These are phyloP conservation scores for Aptenodytes patagonicus DNA, from an alignment of 2,113 vertebrate genomes.

Conservation along the genomic window DNA sequence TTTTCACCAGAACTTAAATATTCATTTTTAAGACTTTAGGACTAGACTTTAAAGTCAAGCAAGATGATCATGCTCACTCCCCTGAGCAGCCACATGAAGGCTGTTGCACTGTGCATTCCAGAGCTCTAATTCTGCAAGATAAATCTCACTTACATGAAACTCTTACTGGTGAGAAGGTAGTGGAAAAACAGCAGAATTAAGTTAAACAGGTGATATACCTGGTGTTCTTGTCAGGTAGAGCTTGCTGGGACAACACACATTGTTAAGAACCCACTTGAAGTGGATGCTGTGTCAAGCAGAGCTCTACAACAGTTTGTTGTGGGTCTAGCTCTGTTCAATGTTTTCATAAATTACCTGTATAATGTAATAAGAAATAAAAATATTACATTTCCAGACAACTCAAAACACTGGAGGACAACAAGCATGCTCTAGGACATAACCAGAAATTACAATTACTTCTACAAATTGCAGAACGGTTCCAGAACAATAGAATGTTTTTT, in stretches of 20 bases:
- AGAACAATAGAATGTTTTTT: background rate
- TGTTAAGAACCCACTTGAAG: background rate
- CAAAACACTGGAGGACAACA: background rate
- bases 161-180: background rate
- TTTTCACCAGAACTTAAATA: background rate
- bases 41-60: background rate
- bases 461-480: background rate
- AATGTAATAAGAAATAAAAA: background rate
- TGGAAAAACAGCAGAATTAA: background rate
- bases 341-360: background rate
- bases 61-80: background rate
- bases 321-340: background rate
- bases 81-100: background rate
- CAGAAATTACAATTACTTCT: background rate
- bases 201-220: background rate
- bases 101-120: background rate
- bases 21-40: background rate
- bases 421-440: background rate
- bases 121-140: background rate
- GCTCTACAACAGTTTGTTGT: background rate
- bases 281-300: background rate
- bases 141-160: background rate
- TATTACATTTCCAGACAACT: background rate
- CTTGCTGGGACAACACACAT: background rate
- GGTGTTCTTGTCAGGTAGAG: background rate